Evolutionary conservation across 2,797 vertebrate species (phyloP).

Genomic region (Peromyscus aztecus): DNA sequence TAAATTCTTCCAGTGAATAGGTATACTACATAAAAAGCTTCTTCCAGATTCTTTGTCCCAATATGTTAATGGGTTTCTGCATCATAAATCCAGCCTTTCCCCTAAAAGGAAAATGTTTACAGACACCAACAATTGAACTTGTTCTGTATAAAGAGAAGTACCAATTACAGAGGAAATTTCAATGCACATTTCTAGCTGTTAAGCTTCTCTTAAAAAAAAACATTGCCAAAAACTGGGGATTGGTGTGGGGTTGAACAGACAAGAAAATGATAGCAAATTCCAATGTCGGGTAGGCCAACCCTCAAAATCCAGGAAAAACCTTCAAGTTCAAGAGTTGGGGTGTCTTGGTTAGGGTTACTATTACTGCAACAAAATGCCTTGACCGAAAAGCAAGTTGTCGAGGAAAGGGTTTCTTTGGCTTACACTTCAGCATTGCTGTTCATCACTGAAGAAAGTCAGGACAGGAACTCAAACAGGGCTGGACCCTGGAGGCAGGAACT

Average conservation of each 20-base stretch:
- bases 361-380: neutral
- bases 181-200: constrained; percentile 82
- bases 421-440: neutral
- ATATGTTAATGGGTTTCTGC: constrained; percentile 1
- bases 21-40: neutral
- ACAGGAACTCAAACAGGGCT: neutral
- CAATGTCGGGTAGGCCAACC: constrained; percentile 65
- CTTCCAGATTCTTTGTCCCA: constrained; percentile 23
- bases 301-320: constrained; percentile 51
- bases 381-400: neutral
- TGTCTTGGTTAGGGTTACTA: neutral
- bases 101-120: constrained; percentile 86
- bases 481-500: neutral
- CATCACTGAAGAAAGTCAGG: neutral
- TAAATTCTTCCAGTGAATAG: constrained; percentile 64
- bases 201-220: constrained; percentile 75
- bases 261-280: neutral
- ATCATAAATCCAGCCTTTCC: constrained; percentile 72
- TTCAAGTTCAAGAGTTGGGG: neutral
- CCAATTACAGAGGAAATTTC: constrained; percentile 82
- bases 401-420: neutral
- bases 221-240: constrained; percentile 79
- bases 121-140: constrained; percentile 79
- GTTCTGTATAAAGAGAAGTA: constrained; percentile 67
- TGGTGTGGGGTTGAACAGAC: neutral